phyloP scores from a whole-genome alignment of 2,888 invertebrate species.

The Aproaerema taeniolella region DNA sequence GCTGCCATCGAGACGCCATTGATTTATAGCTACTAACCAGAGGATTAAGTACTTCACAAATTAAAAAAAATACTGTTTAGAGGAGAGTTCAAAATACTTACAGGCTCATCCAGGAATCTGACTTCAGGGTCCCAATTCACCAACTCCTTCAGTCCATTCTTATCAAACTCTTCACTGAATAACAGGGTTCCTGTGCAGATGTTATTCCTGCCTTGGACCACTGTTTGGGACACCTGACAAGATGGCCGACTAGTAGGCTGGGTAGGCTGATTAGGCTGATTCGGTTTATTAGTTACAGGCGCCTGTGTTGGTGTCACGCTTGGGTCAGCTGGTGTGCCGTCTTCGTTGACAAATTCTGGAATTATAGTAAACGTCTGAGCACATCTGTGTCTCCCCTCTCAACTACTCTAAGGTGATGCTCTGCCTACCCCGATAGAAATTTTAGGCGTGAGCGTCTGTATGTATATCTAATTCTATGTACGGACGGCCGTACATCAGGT shows the following conservation, averaged over 20 bases:
- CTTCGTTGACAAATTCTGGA: constrained; percentile 55
- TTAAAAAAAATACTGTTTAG: too few relatives aligned
- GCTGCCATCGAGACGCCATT: too few relatives aligned
- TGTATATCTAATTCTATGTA: too few relatives aligned
- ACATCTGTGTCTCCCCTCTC: too few relatives aligned
- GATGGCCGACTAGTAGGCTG: constrained; percentile 20
- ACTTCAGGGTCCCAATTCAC: constrained; percentile 70
- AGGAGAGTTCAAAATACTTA: too few relatives aligned
- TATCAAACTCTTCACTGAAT: constrained; percentile 78
- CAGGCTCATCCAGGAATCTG: constrained; percentile 78
- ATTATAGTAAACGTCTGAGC: too few relatives aligned
- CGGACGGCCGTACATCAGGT: too few relatives aligned
- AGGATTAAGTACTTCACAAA: too few relatives aligned
- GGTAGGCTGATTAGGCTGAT: background rate
- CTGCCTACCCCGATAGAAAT: too few relatives aligned
- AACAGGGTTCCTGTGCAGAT: constrained; percentile 75
- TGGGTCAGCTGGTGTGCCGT: constrained; percentile 38
- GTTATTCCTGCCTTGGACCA: constrained; percentile 33
- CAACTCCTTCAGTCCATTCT: constrained; percentile 37
- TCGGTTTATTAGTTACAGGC: background rate
- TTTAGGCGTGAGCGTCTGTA: too few relatives aligned
- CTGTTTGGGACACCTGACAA: constrained; percentile 39
- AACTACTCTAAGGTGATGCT: too few relatives aligned
- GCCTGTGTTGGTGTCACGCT: constrained; percentile 9
- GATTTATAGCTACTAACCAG: too few relatives aligned